phyloP scores from a whole-genome alignment of 2,113 vertebrate genomes.

The Puffinus mauretanicus region DNA sequence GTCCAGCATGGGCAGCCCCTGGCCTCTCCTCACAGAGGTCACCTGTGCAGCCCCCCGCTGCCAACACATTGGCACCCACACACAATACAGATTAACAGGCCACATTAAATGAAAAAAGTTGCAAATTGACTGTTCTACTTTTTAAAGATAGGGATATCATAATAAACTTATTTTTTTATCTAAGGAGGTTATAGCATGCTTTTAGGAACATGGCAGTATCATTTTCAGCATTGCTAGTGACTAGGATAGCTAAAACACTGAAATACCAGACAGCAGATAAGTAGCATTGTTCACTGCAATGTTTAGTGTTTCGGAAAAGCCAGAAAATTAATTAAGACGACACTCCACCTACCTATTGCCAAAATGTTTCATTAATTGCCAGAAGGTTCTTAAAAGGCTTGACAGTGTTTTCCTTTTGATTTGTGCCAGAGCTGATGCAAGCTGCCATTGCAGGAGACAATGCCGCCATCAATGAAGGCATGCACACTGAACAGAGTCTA shows the following conservation, averaged over 20 bases:
- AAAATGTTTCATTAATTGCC: neutral
- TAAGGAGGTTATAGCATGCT: neutral
- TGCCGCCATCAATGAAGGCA: neutral
- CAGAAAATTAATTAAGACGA: neutral
- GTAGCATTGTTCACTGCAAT: neutral
- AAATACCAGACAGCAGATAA: neutral
- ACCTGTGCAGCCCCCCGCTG: rapidly evolving
- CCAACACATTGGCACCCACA: neutral
- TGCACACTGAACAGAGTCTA: neutral
- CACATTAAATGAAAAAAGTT: neutral
- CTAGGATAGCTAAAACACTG: neutral
- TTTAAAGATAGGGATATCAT: neutral
- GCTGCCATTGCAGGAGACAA: neutral
- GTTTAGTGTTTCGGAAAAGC: neutral
- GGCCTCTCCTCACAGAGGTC: neutral
- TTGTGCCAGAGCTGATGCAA: neutral
- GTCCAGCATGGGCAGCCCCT: rapidly evolving
- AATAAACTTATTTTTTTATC: neutral
- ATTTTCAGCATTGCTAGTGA: neutral
- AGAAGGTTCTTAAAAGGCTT: neutral
- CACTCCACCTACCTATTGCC: rapidly evolving
- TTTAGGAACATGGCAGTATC: neutral
- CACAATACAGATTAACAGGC: neutral
- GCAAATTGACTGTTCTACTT: neutral
- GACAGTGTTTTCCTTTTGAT: neutral